phyloP scores from a whole-genome alignment of 2,888 invertebrate genomes.

The Tyria jacobaeae region DNA sequence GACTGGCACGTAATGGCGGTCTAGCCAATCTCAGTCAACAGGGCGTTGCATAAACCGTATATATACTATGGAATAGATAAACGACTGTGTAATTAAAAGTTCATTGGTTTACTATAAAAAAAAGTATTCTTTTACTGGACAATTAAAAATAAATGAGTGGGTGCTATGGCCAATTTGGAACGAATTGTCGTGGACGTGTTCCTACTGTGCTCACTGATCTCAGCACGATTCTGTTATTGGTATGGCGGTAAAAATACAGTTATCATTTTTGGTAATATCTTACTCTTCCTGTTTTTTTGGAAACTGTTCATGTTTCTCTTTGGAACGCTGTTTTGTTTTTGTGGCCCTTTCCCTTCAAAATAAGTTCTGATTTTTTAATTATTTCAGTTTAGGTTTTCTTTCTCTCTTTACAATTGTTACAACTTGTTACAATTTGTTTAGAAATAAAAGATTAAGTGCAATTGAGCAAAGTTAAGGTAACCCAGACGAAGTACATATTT shows the following conservation, averaged over 20 bases:
- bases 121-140: conserved; percentile 35
- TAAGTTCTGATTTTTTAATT: background rate
- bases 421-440: no score
- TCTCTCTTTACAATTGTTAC: background rate
- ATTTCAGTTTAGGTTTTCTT: background rate
- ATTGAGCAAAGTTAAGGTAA: no score
- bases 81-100: no score
- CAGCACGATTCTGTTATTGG: conserved; percentile 51
- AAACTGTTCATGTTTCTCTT: background rate
- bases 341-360: background rate
- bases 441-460: background rate
- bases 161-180: conserved; percentile 60
- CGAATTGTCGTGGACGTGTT: conserved; percentile 71
- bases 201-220: conserved; percentile 45
- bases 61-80: no score
- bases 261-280: conserved; percentile 27
- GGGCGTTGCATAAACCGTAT: no score
- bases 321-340: background rate
- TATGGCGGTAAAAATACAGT: conserved; percentile 30
- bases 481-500: no score
- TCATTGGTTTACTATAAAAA: no score
- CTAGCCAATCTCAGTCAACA: no score
- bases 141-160: conserved; percentile 62
- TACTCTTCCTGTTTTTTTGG: background rate
- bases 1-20: no score